Base-by-base conservation (phyloP, 2,888 invertebrate genomes). In the Neoaliturus tenellus region DNA sequence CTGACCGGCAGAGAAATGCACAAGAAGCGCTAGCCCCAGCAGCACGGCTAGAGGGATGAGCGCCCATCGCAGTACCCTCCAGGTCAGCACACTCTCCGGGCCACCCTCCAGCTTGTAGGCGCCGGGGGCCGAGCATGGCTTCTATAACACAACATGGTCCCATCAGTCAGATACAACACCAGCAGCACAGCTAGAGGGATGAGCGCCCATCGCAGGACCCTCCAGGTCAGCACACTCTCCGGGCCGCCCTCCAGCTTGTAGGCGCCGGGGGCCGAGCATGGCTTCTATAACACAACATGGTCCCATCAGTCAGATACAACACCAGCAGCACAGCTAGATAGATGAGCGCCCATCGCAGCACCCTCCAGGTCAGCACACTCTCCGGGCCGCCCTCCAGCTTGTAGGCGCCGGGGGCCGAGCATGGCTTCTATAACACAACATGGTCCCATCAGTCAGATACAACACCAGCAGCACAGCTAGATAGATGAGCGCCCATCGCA, bases 401-500 rank as follows among this genome's bases (percentile, higher is more conserved):
- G 86, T 87, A 87, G 25, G 84, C 82, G 69, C 84, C 85, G 3
- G 83, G 55, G 20, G 25, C 69, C 23, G 31, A 35, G 44, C 86
- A 85, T 51, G 84, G 78, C 82, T 84, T 85, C 87, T 87, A 85
- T 14, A 87, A 87, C 51, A 41, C 44, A 35, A 39, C 39, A 39
- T 12, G n/a, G n/a, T n/a, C 41, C 6, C 41, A 67, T 17, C 23
- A 10, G 35, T 14, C 6, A 5, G n/a, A n/a, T n/a, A n/a, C n/a
- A n/a, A n/a, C 10, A 71, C n/a, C 20, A 17, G n/a, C 35, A 39
- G 39, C 39, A 39, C 39, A 39, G 39, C 39, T 12, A 12, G 39
- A n/a, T 92, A 90, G 0, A 92, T 91, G 0, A 91, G 88, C 0
- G 92, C 91, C 92, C 93, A 92, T 81, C 92, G 90, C 83, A 92